Evolutionary conservation across 2,113 vertebrate genomes (phyloP), one percentile per base, ranked within the genome.

Genomic region (Cnemophilus loriae): DNA sequence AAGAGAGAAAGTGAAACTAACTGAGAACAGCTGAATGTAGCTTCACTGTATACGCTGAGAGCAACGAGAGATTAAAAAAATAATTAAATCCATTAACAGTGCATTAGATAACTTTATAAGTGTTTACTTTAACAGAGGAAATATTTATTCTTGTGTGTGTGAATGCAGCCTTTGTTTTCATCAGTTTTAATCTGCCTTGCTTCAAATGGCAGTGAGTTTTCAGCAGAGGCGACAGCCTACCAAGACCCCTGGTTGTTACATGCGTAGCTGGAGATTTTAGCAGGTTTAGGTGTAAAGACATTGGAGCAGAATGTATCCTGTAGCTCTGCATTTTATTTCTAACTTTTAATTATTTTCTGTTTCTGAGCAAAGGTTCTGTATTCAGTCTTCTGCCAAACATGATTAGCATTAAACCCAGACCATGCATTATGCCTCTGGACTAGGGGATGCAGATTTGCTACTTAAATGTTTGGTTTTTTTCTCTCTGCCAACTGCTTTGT

Each of bases 1-100:
- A 70, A 80, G 61, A 86, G 91, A 87, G 93, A 89, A 95, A 93
- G 64, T 92, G 88, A 96, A 96, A 94, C 73, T 79, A 93, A 55
- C 52, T 30, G 55, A 30, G n/a, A 71, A 30, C 0, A 0, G 19
- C 46, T 85, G 32, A 56, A 60, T 74, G 17, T 1, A 24, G 10
- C 50, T 93, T 75, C 49, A 32, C 15, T 84, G 32, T 59, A 7
- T 16, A 55, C 56, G 18, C 44, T 60, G 41, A 74, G 57, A 81
- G 75, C 82, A 93, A 74, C 50, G 22, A 76, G 60, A 74, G 18
- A 60, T 50, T 86, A 7, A 5, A 70, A 81, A 93, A 80, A 42
- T 23, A 79, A 87, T 32, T 70, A 20, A 47, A 26, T 70, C 69
- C 49, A 37, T 89, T 86, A 84, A 59, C 5, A 4, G 39, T 73